Conservation (phyloP, 1,140 invertebrate species). For the Maconellicoccus hirsutus region DNA sequence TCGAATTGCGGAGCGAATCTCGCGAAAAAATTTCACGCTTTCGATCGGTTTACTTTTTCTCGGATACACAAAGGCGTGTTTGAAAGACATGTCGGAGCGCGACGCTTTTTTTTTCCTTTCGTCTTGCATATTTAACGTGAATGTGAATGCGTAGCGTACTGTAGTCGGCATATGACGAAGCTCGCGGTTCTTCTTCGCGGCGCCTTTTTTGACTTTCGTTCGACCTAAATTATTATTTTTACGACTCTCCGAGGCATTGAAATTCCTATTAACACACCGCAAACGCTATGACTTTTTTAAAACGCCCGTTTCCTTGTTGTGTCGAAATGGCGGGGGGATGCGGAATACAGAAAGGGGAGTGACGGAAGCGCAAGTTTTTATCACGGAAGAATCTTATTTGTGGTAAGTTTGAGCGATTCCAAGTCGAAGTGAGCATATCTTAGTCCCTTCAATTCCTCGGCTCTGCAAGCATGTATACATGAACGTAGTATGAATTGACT, state of each 20-base stretch:
- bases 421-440: too few relatives aligned
- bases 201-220: neutral
- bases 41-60: neutral
- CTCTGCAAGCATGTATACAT: too few relatives aligned
- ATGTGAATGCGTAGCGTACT: neutral
- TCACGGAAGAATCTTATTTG: too few relatives aligned
- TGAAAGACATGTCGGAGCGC: neutral
- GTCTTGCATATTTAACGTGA: neutral
- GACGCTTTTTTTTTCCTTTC: too few relatives aligned
- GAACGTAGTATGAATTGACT: too few relatives aligned
- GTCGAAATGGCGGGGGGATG: too few relatives aligned
- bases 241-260: neutral
- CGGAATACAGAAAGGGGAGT: too few relatives aligned
- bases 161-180: neutral
- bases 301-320: too few relatives aligned
- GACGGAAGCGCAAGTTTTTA: too few relatives aligned
- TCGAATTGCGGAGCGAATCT: neutral
- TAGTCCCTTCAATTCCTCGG: too few relatives aligned
- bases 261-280: neutral
- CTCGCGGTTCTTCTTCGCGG: neutral
- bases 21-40: neutral
- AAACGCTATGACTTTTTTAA: too few relatives aligned
- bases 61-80: neutral
- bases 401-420: too few relatives aligned
- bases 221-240: neutral